Percentiles rank a stretch among this genome's conserved stretches.
Evolutionary conservation across 1,140 invertebrate genomes (phyloP).

Genomic region (Drosophila paulistorum): DNA sequence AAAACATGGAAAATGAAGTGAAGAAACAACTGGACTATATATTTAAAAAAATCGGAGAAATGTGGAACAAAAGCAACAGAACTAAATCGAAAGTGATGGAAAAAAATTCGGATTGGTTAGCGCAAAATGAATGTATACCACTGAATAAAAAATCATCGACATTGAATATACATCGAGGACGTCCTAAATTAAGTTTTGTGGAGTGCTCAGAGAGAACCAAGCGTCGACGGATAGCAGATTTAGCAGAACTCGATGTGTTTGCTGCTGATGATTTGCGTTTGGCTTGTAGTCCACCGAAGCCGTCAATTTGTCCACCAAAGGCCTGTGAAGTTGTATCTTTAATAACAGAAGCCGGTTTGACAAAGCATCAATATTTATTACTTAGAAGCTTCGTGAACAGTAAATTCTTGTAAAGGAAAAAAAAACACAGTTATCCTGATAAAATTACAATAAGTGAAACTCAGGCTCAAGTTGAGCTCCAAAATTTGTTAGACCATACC

Average conservation of each 20-base stretch:
- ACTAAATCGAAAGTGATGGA: not conserved
- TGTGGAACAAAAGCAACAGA: not conserved
- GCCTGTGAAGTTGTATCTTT: constrained; percentile 15
- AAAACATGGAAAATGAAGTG: too few relatives aligned
- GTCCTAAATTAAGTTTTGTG: not conserved
- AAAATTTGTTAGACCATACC: constrained; percentile 5
- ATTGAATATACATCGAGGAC: not conserved
- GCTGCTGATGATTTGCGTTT: constrained; percentile 17
- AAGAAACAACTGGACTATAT: too few relatives aligned
- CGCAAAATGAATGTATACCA: not conserved
- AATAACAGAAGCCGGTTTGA: constrained; percentile 28
- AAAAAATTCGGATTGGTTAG: constrained; percentile 9
- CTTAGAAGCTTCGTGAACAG: constrained; percentile 21
- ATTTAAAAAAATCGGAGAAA: too few relatives aligned
- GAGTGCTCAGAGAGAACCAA: constrained; percentile 1
- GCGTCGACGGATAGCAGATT: not conserved
- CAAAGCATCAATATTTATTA: constrained; percentile 23
- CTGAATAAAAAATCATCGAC: not conserved
- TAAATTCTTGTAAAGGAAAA: not conserved
- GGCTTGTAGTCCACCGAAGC: constrained; percentile 6
- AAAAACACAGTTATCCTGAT: constrained; percentile 23
- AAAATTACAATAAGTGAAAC: constrained; percentile 18
- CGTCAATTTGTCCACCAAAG: constrained; percentile 20
- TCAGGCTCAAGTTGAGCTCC: not conserved
- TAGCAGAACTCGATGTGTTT: constrained; percentile 6